Evolutionary conservation across 1,140 invertebrate species (phyloP), one percentile per base, ranked within the genome.

Genomic region (Aphaenogaster rudis): DNA sequence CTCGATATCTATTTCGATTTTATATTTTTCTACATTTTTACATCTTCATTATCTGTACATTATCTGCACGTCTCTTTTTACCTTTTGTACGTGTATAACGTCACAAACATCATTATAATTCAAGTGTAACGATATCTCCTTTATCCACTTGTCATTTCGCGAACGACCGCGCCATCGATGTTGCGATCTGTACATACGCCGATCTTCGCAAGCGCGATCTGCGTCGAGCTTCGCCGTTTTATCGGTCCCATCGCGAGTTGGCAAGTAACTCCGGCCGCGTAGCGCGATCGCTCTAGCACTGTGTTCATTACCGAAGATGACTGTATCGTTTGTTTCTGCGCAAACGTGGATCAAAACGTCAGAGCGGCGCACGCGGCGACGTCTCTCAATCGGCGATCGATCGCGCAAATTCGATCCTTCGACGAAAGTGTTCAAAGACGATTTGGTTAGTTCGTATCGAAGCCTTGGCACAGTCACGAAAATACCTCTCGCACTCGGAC

Each of bases 251-350:
- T 86, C 80, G 57, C 28, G 28, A 28, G 15, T 69, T 48, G n/a
- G 78, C 67, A 54, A 42, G 57, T 45, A 50, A 78, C 33, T 42
- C 17, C n/a, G 63, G 6, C 17, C 82, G 33, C 64, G 61, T 79
- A 66, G 48, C 61, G 17, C 74, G 17, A 77, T 50, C 59, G 42
- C 45, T 77, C 81, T 79, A 86, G 74, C 39, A 57, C 61, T 66
- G 74, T 79, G 87, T 66, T 86, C 85, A 88, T 88, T 88, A 87
- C 48, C 85, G 64, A 71, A 79, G 66, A 87, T 88, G 87, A 88
- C 87, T 86, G 74, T 86, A 89, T 88, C 76, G 48, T 80, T 87
- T 69, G 85, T 78, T 71, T 48, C 54, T 66, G 28, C 64, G 78
- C 59, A 33, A 78, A 42, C 61, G 21, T 54, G 48, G 13, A 77